Evolutionary conservation across 2,797 vertebrate genomes (phyloP).

Genomic region (Crenuchus spilurus): DNA sequence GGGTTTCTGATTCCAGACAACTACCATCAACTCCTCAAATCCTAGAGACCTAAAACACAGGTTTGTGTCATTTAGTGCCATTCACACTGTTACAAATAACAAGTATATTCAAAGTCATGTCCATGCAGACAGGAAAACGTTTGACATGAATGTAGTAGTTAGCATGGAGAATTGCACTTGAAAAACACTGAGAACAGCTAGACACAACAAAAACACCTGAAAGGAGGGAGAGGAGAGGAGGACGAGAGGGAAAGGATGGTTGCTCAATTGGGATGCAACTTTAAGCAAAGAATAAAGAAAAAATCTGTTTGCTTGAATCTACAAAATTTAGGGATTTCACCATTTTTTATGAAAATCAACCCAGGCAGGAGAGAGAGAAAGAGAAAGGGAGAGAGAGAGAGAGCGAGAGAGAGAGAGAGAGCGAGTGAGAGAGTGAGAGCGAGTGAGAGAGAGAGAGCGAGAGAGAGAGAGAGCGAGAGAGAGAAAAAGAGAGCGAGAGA

Average conservation of each 20-base stretch:
- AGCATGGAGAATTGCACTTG: background rate
- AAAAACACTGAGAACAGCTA: background rate
- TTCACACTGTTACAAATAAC: background rate
- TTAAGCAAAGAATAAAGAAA: background rate
- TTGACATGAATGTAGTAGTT: too few relatives aligned
- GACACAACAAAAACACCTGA: constrained; percentile 8
- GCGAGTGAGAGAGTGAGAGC: background rate
- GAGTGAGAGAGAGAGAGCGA: too few relatives aligned
- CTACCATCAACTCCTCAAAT: too few relatives aligned
- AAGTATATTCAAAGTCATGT: background rate
- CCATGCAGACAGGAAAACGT: background rate
- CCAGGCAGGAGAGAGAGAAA: too few relatives aligned
- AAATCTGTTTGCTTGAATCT: background rate
- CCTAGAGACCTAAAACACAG: background rate
- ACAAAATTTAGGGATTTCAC: too few relatives aligned
- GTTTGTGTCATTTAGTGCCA: background rate
- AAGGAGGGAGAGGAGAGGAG: background rate
- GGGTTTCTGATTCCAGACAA: too few relatives aligned
- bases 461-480: background rate
- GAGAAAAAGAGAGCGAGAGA: background rate
- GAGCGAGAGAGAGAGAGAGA: background rate
- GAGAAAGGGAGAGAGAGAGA: background rate
- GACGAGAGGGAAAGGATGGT: background rate
- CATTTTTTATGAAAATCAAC: too few relatives aligned
- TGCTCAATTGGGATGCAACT: background rate